Percentiles rank a stretch among this genome's conserved stretches.
These are phyloP conservation scores for Drosophila kohkoa DNA, from an alignment of 1,140 invertebrate species.

Conservation along the genomic window DNA sequence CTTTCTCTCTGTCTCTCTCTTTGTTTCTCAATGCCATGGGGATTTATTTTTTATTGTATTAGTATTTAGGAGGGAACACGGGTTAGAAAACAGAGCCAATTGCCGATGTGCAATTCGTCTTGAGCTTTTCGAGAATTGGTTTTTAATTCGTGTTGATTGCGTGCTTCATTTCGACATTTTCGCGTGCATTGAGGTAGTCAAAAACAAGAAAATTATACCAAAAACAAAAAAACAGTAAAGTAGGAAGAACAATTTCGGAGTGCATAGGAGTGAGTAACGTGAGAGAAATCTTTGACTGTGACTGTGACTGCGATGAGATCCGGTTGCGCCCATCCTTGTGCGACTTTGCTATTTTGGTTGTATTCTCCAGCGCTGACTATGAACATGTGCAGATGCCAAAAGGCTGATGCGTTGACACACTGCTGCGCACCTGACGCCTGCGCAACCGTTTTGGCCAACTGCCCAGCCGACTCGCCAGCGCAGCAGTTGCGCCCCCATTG, in stretches of 20 bases:
- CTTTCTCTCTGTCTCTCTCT: background rate
- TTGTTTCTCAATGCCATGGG: slow-evolving; percentile 5
- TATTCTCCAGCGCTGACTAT: slow-evolving; percentile 75
- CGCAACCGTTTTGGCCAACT: slow-evolving; percentile 66
- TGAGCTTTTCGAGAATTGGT: slow-evolving; percentile 28
- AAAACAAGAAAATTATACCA: slow-evolving; percentile 14
- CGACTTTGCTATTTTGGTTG: slow-evolving; percentile 45
- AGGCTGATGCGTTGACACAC: slow-evolving; percentile 78
- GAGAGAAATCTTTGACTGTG: slow-evolving; percentile 37
- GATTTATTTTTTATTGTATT: slow-evolving; percentile 38
- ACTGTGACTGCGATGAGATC: slow-evolving; percentile 58
- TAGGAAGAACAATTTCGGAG: slow-evolving; percentile 27
- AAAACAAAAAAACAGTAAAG: slow-evolving; percentile 17
- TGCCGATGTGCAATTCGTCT: slow-evolving; percentile 7
- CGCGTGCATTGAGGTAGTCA: slow-evolving; percentile 47
- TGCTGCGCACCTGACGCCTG: slow-evolving; percentile 76
- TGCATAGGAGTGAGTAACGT: slow-evolving; percentile 40
- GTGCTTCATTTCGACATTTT: slow-evolving; percentile 32
- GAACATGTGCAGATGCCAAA: slow-evolving; percentile 84
- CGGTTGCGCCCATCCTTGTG: slow-evolving; percentile 50
- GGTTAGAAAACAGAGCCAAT: slow-evolving; percentile 34
- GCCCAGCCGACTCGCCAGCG: slow-evolving; percentile 38
- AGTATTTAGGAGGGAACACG: slow-evolving; percentile 42
- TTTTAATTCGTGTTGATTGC: slow-evolving; percentile 45
- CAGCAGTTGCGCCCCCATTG: background rate